phyloP scores from a whole-genome alignment of 2,888 invertebrate genomes.

The Cynaeus angustus region DNA sequence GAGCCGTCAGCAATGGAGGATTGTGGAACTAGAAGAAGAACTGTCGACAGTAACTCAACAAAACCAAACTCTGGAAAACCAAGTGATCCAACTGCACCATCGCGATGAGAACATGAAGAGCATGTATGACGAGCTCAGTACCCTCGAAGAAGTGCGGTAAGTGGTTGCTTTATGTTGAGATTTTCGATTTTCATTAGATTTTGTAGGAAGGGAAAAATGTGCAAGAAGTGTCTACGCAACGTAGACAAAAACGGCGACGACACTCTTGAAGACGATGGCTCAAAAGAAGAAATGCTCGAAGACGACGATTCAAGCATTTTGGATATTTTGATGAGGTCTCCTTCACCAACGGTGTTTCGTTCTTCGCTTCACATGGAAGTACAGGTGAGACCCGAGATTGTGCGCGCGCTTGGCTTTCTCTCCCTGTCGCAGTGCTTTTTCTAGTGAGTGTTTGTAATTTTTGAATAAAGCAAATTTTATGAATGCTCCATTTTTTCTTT shows the following conservation, averaged over 20 bases:
- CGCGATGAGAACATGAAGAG: slow-evolving; percentile 86
- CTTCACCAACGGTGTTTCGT: slow-evolving; percentile 56
- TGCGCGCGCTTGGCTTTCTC: slow-evolving; percentile 65
- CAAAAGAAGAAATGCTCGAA: slow-evolving; percentile 76
- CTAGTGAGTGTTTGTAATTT: slow-evolving; percentile 55
- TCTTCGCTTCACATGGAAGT: slow-evolving; percentile 69
- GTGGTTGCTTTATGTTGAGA: slow-evolving; percentile 42
- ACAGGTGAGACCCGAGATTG: slow-evolving; percentile 68
- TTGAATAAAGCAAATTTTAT: slow-evolving; percentile 44
- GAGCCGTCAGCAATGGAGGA: slow-evolving; percentile 82
- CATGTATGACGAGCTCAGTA: slow-evolving; percentile 87
- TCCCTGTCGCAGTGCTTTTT: slow-evolving; percentile 64
- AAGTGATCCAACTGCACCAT: slow-evolving; percentile 77
- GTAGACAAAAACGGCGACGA: slow-evolving; percentile 71
- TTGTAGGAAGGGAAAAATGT: slow-evolving; percentile 86
- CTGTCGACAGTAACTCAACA: slow-evolving; percentile 81
- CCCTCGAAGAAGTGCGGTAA: slow-evolving; percentile 90
- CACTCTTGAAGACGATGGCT: slow-evolving; percentile 82
- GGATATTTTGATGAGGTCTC: slow-evolving; percentile 64
- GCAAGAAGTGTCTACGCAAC: slow-evolving; percentile 84
- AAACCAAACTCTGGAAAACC: slow-evolving; percentile 81
- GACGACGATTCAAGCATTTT: slow-evolving; percentile 82
- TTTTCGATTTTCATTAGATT: slow-evolving; percentile 1
- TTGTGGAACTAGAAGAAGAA: slow-evolving; percentile 85
- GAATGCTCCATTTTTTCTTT: slow-evolving; percentile 32